These are phyloP conservation scores for Pituophis catenifer DNA, from an alignment of 2,113 vertebrate genomes.

Conservation along the genomic window DNA sequence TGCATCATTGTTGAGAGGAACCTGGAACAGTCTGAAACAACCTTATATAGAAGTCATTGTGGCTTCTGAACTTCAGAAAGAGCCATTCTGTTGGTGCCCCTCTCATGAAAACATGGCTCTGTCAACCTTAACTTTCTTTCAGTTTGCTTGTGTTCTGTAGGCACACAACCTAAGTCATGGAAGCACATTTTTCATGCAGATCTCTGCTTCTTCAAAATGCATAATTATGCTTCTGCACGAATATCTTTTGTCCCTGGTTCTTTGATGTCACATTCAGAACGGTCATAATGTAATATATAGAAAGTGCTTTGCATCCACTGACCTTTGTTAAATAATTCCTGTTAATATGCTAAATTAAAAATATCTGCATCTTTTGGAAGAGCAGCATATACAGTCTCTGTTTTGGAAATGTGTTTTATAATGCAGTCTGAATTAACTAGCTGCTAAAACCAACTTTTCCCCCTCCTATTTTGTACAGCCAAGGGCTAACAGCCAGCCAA, in stretches of 20 bases:
- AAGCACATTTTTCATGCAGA: background rate
- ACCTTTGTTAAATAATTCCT: constrained; percentile 66
- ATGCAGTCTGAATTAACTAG: constrained; percentile 67
- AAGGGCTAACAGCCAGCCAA: constrained; percentile 68
- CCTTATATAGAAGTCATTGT: background rate
- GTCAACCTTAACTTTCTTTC: background rate
- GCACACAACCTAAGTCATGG: background rate
- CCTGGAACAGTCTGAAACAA: background rate
- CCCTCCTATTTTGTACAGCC: constrained; percentile 56
- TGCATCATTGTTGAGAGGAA: background rate
- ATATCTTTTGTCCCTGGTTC: constrained; percentile 45
- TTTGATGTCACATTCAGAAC: constrained; percentile 53
- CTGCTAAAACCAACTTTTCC: constrained; percentile 56
- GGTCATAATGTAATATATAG: constrained; percentile 54
- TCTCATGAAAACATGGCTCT: background rate
- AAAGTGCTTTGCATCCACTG: constrained; percentile 60
- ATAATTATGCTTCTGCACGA: constrained; percentile 22
- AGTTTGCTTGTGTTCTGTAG: background rate
- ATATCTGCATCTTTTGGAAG: constrained; percentile 50
- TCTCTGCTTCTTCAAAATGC: background rate
- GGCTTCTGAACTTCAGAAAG: background rate
- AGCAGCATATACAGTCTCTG: constrained; percentile 48
- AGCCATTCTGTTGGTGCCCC: background rate
- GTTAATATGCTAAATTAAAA: constrained; percentile 57
- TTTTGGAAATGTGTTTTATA: constrained; percentile 71